These are phyloP conservation scores for Prenolepis imparis DNA, from an alignment of 2,888 invertebrate genomes.

Conservation along the genomic window DNA sequence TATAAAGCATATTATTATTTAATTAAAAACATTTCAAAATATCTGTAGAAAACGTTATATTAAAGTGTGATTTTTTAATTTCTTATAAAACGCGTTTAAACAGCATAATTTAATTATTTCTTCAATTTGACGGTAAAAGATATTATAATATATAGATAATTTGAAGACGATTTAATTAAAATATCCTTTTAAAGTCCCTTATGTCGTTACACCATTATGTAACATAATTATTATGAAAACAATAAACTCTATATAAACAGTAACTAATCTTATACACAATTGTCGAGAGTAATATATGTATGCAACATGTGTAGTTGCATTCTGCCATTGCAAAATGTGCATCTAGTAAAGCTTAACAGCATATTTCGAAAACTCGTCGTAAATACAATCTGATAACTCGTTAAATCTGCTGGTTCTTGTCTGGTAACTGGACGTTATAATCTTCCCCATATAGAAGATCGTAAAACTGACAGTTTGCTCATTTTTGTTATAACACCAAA, in stretches of 20 bases:
- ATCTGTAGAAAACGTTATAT: background rate
- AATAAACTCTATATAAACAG: background rate
- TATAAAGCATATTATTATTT: background rate
- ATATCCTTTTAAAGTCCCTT: background rate
- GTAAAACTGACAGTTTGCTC: constrained; percentile 43
- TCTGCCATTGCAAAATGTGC: background rate
- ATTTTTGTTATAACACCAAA: constrained; percentile 42
- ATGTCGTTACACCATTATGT: background rate
- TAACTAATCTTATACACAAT: background rate
- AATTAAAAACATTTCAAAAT: background rate
- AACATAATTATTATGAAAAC: background rate
- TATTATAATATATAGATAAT: background rate
- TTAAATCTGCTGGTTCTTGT: background rate
- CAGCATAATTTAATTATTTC: background rate
- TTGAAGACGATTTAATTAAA: background rate
- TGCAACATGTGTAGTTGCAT: background rate
- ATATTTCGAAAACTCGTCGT: constrained; percentile 22
- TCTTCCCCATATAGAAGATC: constrained; percentile 40
- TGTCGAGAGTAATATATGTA: background rate
- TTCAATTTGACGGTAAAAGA: background rate
- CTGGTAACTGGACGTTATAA: constrained; percentile 26
- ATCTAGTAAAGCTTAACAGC: constrained; percentile 2
- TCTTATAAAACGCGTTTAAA: background rate
- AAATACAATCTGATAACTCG: constrained; percentile 9
- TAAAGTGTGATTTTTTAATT: background rate